phyloP scores from a whole-genome alignment of 2,888 invertebrate species.

The Brachycybe producta region DNA sequence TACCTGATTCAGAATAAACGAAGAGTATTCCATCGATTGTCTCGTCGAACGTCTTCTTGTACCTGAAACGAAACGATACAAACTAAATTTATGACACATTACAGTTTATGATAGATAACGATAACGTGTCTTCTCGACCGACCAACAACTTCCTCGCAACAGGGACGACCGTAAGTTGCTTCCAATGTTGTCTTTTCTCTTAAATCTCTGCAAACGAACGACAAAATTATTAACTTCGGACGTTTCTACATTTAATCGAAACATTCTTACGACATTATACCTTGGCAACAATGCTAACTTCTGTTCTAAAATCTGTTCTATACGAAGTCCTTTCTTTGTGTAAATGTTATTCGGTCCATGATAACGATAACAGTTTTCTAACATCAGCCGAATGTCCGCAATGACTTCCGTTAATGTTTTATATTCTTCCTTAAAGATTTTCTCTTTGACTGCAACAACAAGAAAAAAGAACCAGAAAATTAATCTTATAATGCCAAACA shows the following conservation, averaged over 20 bases:
- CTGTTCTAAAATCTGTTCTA: slow-evolving; percentile 39
- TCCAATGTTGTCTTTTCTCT: slow-evolving; percentile 32
- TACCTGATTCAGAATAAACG: slow-evolving; percentile 32
- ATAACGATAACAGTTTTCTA: slow-evolving; percentile 41
- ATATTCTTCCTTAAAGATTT: slow-evolving; percentile 34
- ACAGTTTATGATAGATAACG: neutral
- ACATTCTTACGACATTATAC: slow-evolving; percentile 27
- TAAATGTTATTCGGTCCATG: slow-evolving; percentile 37
- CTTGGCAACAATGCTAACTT: slow-evolving; percentile 36
- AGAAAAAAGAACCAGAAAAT: slow-evolving; percentile 7
- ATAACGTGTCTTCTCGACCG: neutral
- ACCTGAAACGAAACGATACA: neutral
- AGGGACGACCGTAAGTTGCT: slow-evolving; percentile 26
- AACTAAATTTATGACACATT: neutral
- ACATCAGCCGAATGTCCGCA: slow-evolving; percentile 37
- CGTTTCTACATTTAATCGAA: neutral
- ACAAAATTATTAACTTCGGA: neutral
- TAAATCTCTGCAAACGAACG: slow-evolving; percentile 28
- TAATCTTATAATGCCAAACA: too few relatives aligned
- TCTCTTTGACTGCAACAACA: slow-evolving; percentile 32
- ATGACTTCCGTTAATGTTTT: slow-evolving; percentile 36
- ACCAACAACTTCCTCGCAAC: slow-evolving; percentile 24
- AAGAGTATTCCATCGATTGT: slow-evolving; percentile 27
- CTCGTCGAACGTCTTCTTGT: slow-evolving; percentile 21
- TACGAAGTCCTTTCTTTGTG: slow-evolving; percentile 35